Evolutionary conservation across 2,888 invertebrate species (phyloP), one percentile per base, ranked within the genome.

Genomic region (Tuberolachnus salignus): DNA sequence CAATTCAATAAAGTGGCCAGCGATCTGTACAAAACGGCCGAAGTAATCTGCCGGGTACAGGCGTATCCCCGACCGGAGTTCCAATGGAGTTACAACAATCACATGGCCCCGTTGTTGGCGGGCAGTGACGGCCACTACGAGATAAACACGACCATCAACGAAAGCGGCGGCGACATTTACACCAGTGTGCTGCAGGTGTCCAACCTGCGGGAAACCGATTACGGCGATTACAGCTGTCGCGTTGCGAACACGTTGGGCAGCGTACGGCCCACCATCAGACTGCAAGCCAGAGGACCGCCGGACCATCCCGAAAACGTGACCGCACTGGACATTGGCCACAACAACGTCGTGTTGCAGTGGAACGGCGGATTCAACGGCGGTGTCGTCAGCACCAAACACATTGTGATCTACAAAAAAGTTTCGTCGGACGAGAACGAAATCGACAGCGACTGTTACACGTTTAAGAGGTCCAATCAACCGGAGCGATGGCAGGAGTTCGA

Each of bases 1-100:
- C 92, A 92, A 84, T 92, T 94, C 85, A 92, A 91, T 84, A 94
- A 94, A 86, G 95, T 95, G 0, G 96, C 96, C 0, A 94, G 91
- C 84, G 94, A 95, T 84, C 86, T 92, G 9, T 88, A 91, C 81
- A 95, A 95, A 86, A 91, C 91, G 0, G 95, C 95, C 0, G 92
- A 94, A 85, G 92, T 97, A 34, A 89, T 92, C 0, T 96, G 96
- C 86, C 91, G 92, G 84, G 94, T 96, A 16, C 94, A 94, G 84
- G 94, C 96, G 0, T 96, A 94, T 86, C 96, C 96, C 0, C 92
- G 94, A 84, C 95, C 96, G 0, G 94, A 94, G 84, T 95, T 96
- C 86, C 94, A 95, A 84, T 97, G 96, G 96, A 93, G 90, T 84
- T 94, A 91, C 84, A 92, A 92, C 51, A 90, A 91, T 9, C 92